Base-by-base conservation (phyloP, 2,888 invertebrate genomes). In the Polyploca ridens region DNA sequence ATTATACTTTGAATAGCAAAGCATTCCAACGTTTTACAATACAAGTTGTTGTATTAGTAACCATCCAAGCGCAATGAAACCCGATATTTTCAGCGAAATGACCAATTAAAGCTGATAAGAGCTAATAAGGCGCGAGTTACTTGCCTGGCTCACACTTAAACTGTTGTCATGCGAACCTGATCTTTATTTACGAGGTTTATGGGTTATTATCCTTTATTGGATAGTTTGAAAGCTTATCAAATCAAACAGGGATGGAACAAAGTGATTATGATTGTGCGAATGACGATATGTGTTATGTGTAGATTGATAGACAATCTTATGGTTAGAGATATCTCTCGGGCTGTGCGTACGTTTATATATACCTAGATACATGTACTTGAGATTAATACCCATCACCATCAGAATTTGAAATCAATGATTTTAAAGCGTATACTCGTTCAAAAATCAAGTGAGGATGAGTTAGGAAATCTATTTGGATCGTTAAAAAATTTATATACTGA, bases 101-200 rank as follows among this genome's bases (percentile, higher is more conserved):
- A 69, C 82, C 83, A 82, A 84, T 85, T 82, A 85, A 81, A 77
- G 54, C 68, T 62, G 68, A 74, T 73, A 76, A 71, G 65, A 64
- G 69, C 67, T 68, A 67, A 73, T 71, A 80, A 70, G n/a, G 73
- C 60, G 33, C 63, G 46, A 62, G 19, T 61, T 58, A 57, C 54
- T 54, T 19, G 10, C 10, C 49, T 33, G 63, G 65, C 33, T 38
- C 60, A 66, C 73, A 66, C 66, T 65, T 59, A 62, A 68, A 68
- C 62, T 70, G 69, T 65, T 67, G 77, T 64, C 66, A 78, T 72
- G 61, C 60, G 61, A 64, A 41, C 11, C 57, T 57, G 63, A 76
- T 54, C 66, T 70, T 65, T 69, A 68, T 71, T 72, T 69, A 73
- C 68, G 13, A 38, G 54, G 27, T 65, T 76, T 68, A 76, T 62